Percentiles rank a stretch among this genome's conserved stretches.
Conservation (phyloP, 2,113 vertebrate species). For the Taxidea taxus region DNA sequence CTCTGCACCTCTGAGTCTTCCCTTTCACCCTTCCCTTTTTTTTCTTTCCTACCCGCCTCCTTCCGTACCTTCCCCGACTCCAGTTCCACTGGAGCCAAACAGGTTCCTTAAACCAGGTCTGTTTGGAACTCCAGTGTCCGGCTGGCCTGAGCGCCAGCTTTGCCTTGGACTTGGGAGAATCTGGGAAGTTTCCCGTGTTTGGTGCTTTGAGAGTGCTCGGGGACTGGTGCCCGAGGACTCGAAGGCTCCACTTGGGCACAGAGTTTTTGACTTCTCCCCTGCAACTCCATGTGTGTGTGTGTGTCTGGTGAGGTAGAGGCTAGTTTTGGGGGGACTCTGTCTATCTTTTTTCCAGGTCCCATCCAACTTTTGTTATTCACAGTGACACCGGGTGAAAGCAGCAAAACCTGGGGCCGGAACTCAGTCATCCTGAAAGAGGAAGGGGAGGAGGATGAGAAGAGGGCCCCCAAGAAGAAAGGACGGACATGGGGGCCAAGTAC, state of each 20-base stretch:
- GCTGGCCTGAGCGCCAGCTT: background rate
- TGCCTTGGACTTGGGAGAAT: background rate
- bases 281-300: background rate
- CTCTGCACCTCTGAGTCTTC: background rate
- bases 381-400: slow-evolving; percentile 93
- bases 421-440: slow-evolving; percentile 88
- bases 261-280: background rate
- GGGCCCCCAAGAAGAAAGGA: slow-evolving; percentile 92
- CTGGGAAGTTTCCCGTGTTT: background rate
- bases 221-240: background rate
- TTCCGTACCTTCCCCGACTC: background rate
- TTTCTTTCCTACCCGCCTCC: background rate
- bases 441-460: slow-evolving; percentile 91
- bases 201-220: background rate
- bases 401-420: slow-evolving; percentile 87
- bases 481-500: slow-evolving; percentile 88
- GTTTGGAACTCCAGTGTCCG: background rate
- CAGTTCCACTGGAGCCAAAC: background rate
- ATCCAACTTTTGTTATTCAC: slow-evolving; percentile 40
- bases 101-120: background rate
- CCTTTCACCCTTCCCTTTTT: background rate
- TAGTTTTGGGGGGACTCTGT: background rate
- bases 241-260: background rate
- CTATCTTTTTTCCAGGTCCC: background rate
- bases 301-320: background rate